Conservation (phyloP, 64 coral and sea anemone genomes). For the Catalaphyllia jardinei region DNA sequence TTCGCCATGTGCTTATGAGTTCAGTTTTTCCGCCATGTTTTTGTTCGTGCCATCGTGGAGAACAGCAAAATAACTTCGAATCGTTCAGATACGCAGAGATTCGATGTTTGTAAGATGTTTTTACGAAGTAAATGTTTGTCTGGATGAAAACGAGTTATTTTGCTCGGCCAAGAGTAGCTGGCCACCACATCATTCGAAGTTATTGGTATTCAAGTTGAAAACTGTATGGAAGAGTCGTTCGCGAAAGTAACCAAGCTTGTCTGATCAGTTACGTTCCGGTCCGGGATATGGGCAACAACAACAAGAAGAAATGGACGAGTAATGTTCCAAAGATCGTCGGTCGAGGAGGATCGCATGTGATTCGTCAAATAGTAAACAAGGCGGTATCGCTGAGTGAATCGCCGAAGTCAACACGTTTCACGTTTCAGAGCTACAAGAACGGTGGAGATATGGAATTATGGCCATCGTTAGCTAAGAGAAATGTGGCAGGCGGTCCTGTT, state of each 20-base stretch:
- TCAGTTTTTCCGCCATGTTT: no score
- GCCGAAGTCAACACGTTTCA: background rate
- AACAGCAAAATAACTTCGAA: no score
- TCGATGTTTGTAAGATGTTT: no score
- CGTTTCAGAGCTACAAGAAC: conserved; percentile 8
- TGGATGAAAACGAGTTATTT: no score
- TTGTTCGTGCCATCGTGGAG: no score
- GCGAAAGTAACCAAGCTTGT: background rate
- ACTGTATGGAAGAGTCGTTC: conserved; percentile 7
- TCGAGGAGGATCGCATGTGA: background rate
- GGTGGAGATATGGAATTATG: conserved; percentile 4
- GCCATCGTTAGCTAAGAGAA: conserved; percentile 12
- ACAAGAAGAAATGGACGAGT: background rate
- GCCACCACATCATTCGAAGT: conserved; percentile 18
- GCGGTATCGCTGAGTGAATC: no score
- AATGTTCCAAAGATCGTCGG: background rate
- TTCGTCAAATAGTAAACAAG: background rate
- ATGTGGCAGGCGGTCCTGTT: background rate
- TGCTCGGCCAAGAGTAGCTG: background rate
- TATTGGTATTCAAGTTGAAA: conserved; percentile 25
- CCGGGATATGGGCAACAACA: no score
- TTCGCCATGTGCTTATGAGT: no score
- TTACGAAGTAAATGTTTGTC: no score
- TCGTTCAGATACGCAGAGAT: no score
- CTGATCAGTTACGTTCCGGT: background rate